These are phyloP conservation scores for Eutrigla gurnardus DNA, from an alignment of 2,797 vertebrate genomes.

Conservation along the genomic window DNA sequence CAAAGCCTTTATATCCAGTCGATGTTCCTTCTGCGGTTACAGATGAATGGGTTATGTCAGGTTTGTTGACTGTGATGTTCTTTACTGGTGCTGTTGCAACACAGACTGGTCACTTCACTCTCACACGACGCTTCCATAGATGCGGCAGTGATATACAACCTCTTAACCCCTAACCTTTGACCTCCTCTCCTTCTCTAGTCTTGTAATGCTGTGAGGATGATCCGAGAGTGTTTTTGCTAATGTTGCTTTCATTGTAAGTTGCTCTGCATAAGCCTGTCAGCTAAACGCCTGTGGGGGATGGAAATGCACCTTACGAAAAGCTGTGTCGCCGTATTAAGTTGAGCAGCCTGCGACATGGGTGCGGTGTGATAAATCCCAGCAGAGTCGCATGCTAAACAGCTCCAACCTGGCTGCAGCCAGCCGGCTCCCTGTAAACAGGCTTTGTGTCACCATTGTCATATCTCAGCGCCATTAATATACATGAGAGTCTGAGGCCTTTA, in stretches of 20 bases:
- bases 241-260: conserved; percentile 33
- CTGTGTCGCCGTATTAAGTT: conserved; percentile 73
- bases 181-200: not conserved
- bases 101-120: not conserved
- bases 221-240: conserved; percentile 26
- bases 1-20: no score
- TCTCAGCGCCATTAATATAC: conserved; percentile 84
- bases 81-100: no score
- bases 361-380: conserved; percentile 77
- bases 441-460: conserved; percentile 85
- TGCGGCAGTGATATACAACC: not conserved
- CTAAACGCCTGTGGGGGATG: conserved; percentile 52
- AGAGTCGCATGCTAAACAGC: conserved; percentile 81
- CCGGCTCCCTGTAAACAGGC: conserved; percentile 83
- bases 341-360: conserved; percentile 70
- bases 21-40: no score
- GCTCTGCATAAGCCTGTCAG: conserved; percentile 49
- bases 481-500: conserved; percentile 83
- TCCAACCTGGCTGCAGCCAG: conserved; percentile 76
- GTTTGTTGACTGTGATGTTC: no score
- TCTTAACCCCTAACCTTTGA: conserved; percentile 24
- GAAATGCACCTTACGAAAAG: conserved; percentile 67
- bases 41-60: no score
- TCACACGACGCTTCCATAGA: not conserved
- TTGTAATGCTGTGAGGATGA: conserved; percentile 24